Evolutionary conservation across 1,140 invertebrate species (phyloP), one percentile per base, ranked within the genome.

Genomic region (Physella acuta): DNA sequence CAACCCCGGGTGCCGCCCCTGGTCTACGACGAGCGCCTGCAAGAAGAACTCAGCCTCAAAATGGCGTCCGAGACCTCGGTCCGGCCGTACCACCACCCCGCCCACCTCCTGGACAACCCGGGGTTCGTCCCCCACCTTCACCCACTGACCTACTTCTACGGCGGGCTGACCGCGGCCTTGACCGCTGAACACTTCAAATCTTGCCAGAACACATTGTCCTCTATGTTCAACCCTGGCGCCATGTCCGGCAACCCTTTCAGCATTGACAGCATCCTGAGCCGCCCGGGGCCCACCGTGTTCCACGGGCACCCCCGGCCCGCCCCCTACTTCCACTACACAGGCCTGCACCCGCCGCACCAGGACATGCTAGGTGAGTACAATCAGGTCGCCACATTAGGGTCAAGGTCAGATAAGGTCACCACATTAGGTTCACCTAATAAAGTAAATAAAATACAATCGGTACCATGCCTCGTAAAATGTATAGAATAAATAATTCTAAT

Each of bases 21-120:
- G 1, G 28, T 60, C 2, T 68, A 44, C 56, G 31, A 28, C 30
- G 66, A 68, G 17, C 5, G 66, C 3, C 56, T 68, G 1, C 66
- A 68, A 33, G 56, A 68, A 49, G 66, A 68, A n/a, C 66, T 68
- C 36, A 68, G 58, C 37, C 65, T 68, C 20, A 68, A 68, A 37
- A 59, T 68, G 66, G 64, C 33, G 1, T 36, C 66, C 1, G 66
- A 68, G 5, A 2, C 56, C 16, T 20, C 20, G 2, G 20, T 56
- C 36, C 55, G 55, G 0, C 66, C 66, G 3, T 68, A 59, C 37
- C 66, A 68, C 56, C 36, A 36, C 4, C 11, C 66, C 37, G 56
- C 66, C 1, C 3, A 37, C 1, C 55, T 68, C 0, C 16, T 68
- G 36, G 66, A 68, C 56, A 58, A 26, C 24, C 28, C 44, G 4